Evolutionary conservation across 2,797 vertebrate species (phyloP).

Genomic region (Gephyroberyx darwinii): DNA sequence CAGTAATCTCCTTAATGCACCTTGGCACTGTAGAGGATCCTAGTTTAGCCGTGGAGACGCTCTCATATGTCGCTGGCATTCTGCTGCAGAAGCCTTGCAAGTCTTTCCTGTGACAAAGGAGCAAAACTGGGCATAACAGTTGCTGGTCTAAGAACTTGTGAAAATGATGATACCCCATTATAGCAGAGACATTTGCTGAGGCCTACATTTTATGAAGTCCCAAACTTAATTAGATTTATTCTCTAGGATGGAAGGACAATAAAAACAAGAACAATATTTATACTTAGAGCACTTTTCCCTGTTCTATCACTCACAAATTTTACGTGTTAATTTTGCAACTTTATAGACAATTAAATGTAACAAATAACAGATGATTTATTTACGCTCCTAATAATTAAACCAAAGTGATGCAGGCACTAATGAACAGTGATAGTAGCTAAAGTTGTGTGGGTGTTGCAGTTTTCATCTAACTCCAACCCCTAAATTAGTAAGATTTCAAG

Average conservation of each 20-base stretch:
- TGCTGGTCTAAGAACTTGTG: slow-evolving; percentile 73
- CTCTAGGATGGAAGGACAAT: slow-evolving; percentile 40
- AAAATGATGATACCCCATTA: slow-evolving; percentile 65
- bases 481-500: no score
- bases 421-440: background rate
- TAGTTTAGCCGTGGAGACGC: slow-evolving; percentile 77
- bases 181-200: slow-evolving; percentile 35
- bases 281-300: slow-evolving; percentile 56
- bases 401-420: background rate
- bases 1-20: slow-evolving; percentile 74
- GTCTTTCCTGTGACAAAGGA: slow-evolving; percentile 78
- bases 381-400: background rate
- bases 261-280: slow-evolving; percentile 38
- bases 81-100: slow-evolving; percentile 70
- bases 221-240: slow-evolving; percentile 66
- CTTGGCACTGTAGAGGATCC: slow-evolving; percentile 72
- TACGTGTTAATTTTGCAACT: background rate
- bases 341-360: background rate
- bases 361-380: background rate
- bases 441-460: background rate
- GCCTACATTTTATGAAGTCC: slow-evolving; percentile 53
- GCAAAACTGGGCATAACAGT: slow-evolving; percentile 65
- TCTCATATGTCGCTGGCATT: slow-evolving; percentile 78
- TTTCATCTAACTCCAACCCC: background rate
- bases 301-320: background rate